Base-by-base conservation (phyloP, 2,888 invertebrate genomes). In the Macrosiphum euphorbiae region DNA sequence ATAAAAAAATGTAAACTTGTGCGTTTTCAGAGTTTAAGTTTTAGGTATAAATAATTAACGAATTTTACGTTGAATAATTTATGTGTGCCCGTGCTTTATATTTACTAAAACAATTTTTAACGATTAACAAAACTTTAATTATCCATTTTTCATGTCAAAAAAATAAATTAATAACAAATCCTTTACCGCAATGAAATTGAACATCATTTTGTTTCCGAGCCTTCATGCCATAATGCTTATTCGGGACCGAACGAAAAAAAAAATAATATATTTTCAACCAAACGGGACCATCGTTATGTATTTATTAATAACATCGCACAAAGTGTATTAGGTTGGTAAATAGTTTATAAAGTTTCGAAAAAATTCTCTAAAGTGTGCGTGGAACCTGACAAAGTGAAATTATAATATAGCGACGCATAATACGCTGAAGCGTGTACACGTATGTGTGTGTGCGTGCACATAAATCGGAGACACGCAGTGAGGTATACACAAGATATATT, bases 121-220 rank as follows among this genome's bases (percentile, higher is more conserved):
- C 24, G 11, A 28, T n/a, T 11, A 87, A 86, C 8, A 86, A 86
- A 86, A 92, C 35, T 84, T 85, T 44, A 85, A 91, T 91, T 86
- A 47, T 44, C 5, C n/a, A 58, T 91, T 91, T 91, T 91, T 86
- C 16, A 91, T 35, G 90, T 35, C 11, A 24, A 20, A 24, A 20
- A 61, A 89, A 61, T 67, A n/a, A 67, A 67, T 67, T 67, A 67
- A 67, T 35, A 67, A 67, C 16, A 67, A 55, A 91, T 50, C 52
- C 28, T 58, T 58, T 55, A 85, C 52, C 20, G 13, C 44, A 91
- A 20, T n/a, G n/a, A n/a, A 35, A n/a, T 13, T 35, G n/a, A 67
- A 16, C 35, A 41, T 78, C 4, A 8, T 78, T 78, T 78, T 35
- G 78, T 20, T 35, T 20, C 20, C 20, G 35, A 8, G 35, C 35